These are phyloP conservation scores for Eristalis pertinax DNA, from an alignment of 2,888 invertebrate species.

Conservation along the genomic window DNA sequence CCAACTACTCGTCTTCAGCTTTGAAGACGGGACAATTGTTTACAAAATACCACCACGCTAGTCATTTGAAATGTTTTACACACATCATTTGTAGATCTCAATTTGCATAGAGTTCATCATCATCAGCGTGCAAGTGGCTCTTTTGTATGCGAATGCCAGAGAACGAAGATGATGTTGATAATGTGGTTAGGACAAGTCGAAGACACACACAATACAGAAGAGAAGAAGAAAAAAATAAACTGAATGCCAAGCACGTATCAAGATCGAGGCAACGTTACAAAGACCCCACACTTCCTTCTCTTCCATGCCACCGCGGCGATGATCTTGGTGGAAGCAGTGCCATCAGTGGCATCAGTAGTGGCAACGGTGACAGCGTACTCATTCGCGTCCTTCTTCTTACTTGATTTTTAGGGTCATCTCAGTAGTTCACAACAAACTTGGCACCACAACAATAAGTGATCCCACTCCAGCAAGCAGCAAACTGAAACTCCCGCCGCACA, in stretches of 20 bases:
- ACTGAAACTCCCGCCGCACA: background rate
- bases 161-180: conserved; percentile 41
- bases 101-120: conserved; percentile 65
- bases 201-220: background rate
- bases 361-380: background rate
- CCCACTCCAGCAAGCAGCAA: background rate
- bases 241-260: conserved; percentile 67
- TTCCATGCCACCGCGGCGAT: background rate
- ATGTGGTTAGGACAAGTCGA: conserved; percentile 39
- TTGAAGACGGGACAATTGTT: conserved; percentile 5
- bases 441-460: background rate
- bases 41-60: conserved; percentile 53
- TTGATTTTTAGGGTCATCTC: conserved; percentile 36
- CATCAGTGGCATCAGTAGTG: background rate
- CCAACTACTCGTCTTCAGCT: background rate
- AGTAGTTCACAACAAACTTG: conserved; percentile 26
- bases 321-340: background rate
- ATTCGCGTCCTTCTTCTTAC: conserved; percentile 6
- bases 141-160: conserved; percentile 57
- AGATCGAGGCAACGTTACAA: conserved; percentile 61
- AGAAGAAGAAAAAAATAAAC: conserved; percentile 34
- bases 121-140: conserved; percentile 42
- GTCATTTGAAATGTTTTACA: conserved; percentile 57
- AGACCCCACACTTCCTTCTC: conserved; percentile 49
- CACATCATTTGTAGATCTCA: conserved; percentile 53